Percentiles rank a stretch among this genome's conserved stretches.
Evolutionary conservation across 1,140 invertebrate species (phyloP).

Genomic region (fruit fly (Drosophila melanogaster)): DNA sequence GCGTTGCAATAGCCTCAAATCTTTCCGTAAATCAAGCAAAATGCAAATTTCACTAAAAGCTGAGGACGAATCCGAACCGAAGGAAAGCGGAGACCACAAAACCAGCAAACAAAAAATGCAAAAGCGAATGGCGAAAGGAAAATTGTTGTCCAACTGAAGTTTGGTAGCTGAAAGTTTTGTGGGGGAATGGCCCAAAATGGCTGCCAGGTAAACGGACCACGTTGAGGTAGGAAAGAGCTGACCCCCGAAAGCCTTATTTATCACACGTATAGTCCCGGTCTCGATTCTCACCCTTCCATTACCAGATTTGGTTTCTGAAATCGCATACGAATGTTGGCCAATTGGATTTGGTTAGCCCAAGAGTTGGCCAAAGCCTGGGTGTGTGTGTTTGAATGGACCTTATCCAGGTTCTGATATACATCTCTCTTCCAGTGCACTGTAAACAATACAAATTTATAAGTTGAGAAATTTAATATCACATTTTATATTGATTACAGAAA

Average conservation of each 20-base stretch:
- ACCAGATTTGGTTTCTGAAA: constrained; percentile 68
- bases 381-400: constrained; percentile 19
- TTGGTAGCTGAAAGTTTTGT: constrained; percentile 32
- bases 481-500: too few relatives aligned
- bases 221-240: background rate
- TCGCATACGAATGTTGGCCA: constrained; percentile 73
- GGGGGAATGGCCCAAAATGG: constrained; percentile 14
- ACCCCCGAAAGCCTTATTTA: constrained; percentile 70
- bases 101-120: constrained; percentile 17
- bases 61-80: constrained; percentile 17
- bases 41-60: constrained; percentile 76
- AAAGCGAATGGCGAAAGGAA: constrained; percentile 49
- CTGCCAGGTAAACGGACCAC: constrained; percentile 58
- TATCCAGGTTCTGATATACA: constrained; percentile 22
- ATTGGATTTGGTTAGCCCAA: constrained; percentile 73
- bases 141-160: constrained; percentile 52
- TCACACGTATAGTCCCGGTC: constrained; percentile 55
- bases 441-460: background rate
- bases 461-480: too few relatives aligned
- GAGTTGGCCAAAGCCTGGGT: constrained; percentile 15
- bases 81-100: constrained; percentile 57
- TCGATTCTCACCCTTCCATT: constrained; percentile 47
- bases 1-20: constrained; percentile 80
- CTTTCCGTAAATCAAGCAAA: constrained; percentile 81
- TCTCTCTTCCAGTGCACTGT: constrained; percentile 14